Conservation (phyloP, 1,140 invertebrate species). For the Drosophila mayri region DNA sequence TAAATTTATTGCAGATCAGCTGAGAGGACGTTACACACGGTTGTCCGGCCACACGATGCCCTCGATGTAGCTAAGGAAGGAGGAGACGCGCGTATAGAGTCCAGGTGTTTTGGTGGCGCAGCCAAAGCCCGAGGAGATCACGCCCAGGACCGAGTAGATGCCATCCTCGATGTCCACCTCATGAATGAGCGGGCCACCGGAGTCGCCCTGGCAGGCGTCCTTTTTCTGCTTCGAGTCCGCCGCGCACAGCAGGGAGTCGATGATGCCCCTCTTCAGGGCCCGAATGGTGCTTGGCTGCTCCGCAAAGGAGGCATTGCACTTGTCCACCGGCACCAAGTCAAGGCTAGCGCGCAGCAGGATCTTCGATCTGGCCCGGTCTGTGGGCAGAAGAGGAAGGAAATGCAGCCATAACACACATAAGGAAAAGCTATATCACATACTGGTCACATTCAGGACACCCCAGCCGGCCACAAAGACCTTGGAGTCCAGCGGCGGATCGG, state of each 20-base stretch:
- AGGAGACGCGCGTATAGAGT: conserved; percentile 29
- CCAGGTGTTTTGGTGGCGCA: conserved; percentile 38
- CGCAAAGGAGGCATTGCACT: conserved; percentile 49
- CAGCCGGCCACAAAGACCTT: conserved; percentile 68
- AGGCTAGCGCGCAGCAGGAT: conserved; percentile 66
- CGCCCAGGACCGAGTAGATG: conserved; percentile 24
- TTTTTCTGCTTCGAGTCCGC: conserved; percentile 84
- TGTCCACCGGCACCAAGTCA: conserved; percentile 40
- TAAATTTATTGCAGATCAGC: conserved; percentile 44
- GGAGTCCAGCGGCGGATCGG: conserved; percentile 41
- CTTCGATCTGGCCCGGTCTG: conserved; percentile 57
- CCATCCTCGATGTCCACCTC: conserved; percentile 23
- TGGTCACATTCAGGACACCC: conserved; percentile 64
- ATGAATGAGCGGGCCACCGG: conserved; percentile 33
- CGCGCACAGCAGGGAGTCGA: conserved; percentile 86
- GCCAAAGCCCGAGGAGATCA: conserved; percentile 33
- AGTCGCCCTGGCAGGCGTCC: conserved; percentile 47
- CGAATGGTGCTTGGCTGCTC: conserved; percentile 25
- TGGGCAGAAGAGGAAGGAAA: neutral
- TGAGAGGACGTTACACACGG: conserved; percentile 4
- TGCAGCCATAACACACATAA: neutral
- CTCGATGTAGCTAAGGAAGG: conserved; percentile 45
- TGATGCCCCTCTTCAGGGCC: conserved; percentile 52
- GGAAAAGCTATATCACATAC: conserved; percentile 35
- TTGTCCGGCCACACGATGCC: conserved; percentile 41